Conservation (phyloP, 2,113 vertebrate genomes). For the Ovis aries region DNA sequence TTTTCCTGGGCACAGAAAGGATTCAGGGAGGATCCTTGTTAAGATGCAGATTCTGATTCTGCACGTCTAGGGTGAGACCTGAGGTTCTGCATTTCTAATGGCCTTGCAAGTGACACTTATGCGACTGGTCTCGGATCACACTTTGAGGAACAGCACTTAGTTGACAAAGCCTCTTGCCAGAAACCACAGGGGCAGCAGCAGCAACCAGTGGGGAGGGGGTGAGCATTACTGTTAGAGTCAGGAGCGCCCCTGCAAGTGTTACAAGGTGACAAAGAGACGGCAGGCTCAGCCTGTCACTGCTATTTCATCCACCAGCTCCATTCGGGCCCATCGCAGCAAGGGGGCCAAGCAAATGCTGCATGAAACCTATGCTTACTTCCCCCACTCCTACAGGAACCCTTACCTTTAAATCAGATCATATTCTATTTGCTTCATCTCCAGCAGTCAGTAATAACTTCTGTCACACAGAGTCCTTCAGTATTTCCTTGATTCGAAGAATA, state of each 20-base stretch:
- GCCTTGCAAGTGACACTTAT: background rate
- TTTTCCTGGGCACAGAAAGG: background rate
- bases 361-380: background rate
- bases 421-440: background rate
- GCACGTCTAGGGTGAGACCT: background rate
- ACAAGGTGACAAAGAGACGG: rapidly evolving
- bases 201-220: background rate
- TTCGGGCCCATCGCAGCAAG: background rate
- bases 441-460: background rate
- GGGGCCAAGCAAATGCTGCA: too few relatives aligned
- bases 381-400: background rate
- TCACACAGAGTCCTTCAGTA: background rate
- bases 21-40: background rate
- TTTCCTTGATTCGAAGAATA: background rate
- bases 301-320: too few relatives aligned
- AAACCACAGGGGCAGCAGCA: background rate
- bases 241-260: background rate
- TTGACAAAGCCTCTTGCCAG: background rate
- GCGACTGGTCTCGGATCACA: background rate
- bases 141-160: background rate
- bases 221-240: background rate
- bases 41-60: background rate
- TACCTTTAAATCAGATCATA: background rate
- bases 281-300: background rate
- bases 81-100: background rate